phyloP scores from a whole-genome alignment of 1,140 invertebrate genomes.

The Lutraria rhynchaena region DNA sequence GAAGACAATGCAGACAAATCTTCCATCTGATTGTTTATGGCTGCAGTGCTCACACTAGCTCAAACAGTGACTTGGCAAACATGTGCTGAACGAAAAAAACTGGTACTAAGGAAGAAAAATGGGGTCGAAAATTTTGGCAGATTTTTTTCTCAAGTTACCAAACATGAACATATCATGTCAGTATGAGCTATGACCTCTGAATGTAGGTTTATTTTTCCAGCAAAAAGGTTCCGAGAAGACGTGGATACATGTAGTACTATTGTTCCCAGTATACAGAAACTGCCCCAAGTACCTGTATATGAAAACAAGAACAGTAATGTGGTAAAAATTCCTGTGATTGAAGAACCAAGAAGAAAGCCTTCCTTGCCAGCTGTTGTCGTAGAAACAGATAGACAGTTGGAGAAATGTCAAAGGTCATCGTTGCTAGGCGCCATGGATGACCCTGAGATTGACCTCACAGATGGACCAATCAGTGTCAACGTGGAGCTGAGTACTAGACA shows the following conservation, averaged over 20 bases:
- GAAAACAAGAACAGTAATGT: neutral
- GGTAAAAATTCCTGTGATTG: constrained; percentile 10
- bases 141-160: no score
- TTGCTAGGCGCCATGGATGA: constrained; percentile 65
- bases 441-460: constrained; percentile 71
- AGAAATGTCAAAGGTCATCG: constrained; percentile 25
- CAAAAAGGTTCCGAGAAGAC: constrained; percentile 40
- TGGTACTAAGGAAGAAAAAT: no score
- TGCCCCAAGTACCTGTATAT: neutral
- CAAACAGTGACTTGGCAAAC: no score
- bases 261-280: neutral
- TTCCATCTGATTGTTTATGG: no score
- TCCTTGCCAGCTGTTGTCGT: constrained; percentile 26
- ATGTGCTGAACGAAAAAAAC: no score
- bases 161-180: neutral
- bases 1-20: no score
- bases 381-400: neutral
- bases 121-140: no score
- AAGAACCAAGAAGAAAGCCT: neutral
- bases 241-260: constrained; percentile 35
- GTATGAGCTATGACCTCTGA: no score
- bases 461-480: constrained; percentile 74
- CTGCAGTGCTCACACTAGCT: no score
- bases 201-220: constrained; percentile 9
- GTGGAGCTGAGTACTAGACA: constrained; percentile 70